These are phyloP conservation scores for Erynnis tages DNA, from an alignment of 2,888 invertebrate species.

Conservation along the genomic window DNA sequence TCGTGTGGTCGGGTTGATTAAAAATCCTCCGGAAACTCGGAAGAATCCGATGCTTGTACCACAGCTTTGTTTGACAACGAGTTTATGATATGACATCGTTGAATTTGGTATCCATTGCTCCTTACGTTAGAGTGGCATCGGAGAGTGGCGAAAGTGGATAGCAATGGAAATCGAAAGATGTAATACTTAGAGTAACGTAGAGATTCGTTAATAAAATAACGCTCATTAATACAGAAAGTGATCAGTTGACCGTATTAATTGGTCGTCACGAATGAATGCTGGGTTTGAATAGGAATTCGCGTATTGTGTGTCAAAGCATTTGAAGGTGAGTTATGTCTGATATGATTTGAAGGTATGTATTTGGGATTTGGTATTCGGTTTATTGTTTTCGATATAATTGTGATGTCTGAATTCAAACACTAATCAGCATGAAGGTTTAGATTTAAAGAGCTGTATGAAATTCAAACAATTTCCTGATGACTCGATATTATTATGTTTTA, in stretches of 20 bases:
- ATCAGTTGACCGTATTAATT: conserved; percentile 59
- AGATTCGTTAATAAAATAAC: conserved; percentile 13
- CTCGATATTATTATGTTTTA: too few species aligned
- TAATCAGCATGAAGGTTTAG: not conserved
- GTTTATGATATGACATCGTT: not conserved
- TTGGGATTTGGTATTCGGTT: not conserved
- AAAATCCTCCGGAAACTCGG: conserved; percentile 66
- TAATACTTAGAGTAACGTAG: not conserved
- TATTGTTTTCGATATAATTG: not conserved
- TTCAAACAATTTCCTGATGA: too few species aligned
- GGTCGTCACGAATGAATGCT: conserved; percentile 37
- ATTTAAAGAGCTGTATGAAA: too few species aligned
- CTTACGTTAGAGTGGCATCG: not conserved
- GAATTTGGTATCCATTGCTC: not conserved
- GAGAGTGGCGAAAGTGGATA: not conserved
- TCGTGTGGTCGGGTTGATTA: conserved; percentile 64
- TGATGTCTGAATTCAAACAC: not conserved
- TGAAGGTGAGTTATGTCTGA: conserved; percentile 17
- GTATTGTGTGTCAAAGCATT: conserved; percentile 12
- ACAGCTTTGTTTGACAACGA: not conserved
- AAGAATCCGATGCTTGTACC: conserved; percentile 10
- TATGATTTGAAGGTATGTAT: conserved; percentile 3
- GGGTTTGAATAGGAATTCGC: conserved; percentile 29
- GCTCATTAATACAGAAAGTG: conserved; percentile 37
- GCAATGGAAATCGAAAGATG: conserved; percentile 1